Percentiles rank a stretch among this genome's conserved stretches.
Evolutionary conservation across 1,140 invertebrate genomes (phyloP).

Genomic region (Centruroides vittatus): DNA sequence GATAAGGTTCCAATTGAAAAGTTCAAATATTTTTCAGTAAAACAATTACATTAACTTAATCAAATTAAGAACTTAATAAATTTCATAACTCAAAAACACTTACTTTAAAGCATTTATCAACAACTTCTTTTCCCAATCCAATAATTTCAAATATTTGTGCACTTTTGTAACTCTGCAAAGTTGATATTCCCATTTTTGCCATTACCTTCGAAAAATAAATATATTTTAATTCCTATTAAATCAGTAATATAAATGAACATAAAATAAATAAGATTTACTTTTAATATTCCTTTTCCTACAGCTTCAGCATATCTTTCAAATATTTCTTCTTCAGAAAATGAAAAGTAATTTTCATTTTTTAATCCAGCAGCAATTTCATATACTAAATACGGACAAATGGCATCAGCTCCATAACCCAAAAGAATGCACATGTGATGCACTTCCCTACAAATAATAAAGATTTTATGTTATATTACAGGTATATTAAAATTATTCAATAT

Average conservation of each 20-base stretch:
- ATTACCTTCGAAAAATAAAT: conserved; percentile 44
- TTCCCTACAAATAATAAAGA: conserved; percentile 39
- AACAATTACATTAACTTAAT: too few species aligned
- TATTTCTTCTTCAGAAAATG: conserved; percentile 65
- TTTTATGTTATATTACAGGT: not conserved
- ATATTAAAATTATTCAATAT: not conserved
- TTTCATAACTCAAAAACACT: too few species aligned
- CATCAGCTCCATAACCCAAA: conserved; percentile 93
- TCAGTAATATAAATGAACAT: not conserved
- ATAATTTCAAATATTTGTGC: conserved; percentile 99
- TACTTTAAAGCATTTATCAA: conserved; percentile 78
- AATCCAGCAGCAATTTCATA: conserved; percentile 76
- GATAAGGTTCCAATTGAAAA: too few species aligned
- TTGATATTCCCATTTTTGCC: conserved; percentile 99
- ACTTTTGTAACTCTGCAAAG: conserved; percentile 95
- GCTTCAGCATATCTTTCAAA: conserved; percentile 56
- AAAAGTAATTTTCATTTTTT: conserved; percentile 58
- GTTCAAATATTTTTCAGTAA: too few species aligned
- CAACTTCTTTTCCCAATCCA: conserved; percentile 77
- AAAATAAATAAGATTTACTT: conserved; percentile 29
- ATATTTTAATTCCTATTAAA: too few species aligned
- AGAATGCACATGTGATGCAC: conserved; percentile 94
- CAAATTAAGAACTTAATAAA: too few species aligned
- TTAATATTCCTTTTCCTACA: conserved; percentile 64
- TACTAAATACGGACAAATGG: conserved; percentile 91